Conservation (phyloP, 2,888 invertebrate genomes). For the Heliconius erato region DNA sequence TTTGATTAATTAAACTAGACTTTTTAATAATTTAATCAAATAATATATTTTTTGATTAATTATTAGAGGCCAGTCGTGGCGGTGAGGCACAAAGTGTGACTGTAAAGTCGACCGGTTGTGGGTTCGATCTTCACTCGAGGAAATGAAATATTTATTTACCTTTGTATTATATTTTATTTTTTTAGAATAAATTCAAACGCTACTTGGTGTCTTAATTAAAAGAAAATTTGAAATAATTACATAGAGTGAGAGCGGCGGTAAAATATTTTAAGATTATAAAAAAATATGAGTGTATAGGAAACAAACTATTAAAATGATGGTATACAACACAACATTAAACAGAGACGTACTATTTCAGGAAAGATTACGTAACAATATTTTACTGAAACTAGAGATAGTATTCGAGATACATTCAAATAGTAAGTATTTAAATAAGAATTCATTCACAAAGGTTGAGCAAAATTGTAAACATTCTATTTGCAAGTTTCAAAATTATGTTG, state of each 20-base stretch:
- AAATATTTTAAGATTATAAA: background rate
- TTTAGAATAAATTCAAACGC: background rate
- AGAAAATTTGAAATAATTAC: background rate
- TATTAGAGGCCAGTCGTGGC: too few species aligned
- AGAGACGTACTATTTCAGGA: slow-evolving; percentile 11
- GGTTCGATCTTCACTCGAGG: too few species aligned
- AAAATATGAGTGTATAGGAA: slow-evolving; percentile 8
- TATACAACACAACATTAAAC: slow-evolving; percentile 8
- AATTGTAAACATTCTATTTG: background rate
- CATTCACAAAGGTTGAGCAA: slow-evolving; percentile 8
- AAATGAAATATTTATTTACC: too few species aligned
- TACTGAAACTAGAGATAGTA: background rate
- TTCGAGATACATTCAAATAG: background rate
- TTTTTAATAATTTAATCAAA: background rate
- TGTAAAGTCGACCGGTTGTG: too few species aligned
- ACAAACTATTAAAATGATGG: background rate
- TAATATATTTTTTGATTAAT: too few species aligned
- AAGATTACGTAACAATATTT: background rate
- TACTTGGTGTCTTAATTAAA: background rate
- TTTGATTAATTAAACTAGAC: background rate
- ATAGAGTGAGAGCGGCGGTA: too few species aligned
- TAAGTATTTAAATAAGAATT: slow-evolving; percentile 22
- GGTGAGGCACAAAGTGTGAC: too few species aligned
- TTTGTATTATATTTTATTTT: too few species aligned
- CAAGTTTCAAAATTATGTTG: background rate